phyloP scores from a whole-genome alignment of 1,140 invertebrate species.

The Drosophila parvula region DNA sequence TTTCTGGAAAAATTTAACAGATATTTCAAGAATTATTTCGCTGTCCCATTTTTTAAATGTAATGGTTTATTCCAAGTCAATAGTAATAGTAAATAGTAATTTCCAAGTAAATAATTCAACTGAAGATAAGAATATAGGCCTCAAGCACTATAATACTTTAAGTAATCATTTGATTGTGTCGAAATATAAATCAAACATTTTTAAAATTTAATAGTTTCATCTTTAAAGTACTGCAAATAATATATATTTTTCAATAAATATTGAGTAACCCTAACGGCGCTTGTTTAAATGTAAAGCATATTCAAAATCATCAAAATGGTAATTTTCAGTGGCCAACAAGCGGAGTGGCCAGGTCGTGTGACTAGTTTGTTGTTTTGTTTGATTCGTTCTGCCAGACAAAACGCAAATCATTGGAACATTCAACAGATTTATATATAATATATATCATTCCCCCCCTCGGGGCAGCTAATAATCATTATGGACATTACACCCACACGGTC shows the following conservation, averaged over 20 bases:
- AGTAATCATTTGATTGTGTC: no score
- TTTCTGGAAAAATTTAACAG: not conserved
- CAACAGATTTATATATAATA: not conserved
- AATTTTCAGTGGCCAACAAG: constrained; percentile 22
- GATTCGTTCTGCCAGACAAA: constrained; percentile 36
- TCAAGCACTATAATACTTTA: no score
- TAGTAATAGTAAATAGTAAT: no score
- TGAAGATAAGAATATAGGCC: not conserved
- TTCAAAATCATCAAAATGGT: constrained; percentile 42
- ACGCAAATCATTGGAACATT: constrained; percentile 28
- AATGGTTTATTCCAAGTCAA: no score
- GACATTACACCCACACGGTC: constrained; percentile 4
- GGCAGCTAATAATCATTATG: constrained; percentile 11
- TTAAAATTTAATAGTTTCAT: no score
- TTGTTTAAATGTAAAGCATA: constrained; percentile 47
- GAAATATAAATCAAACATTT: no score
- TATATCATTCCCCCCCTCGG: not conserved
- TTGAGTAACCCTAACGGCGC: constrained; percentile 20
- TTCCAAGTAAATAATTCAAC: not conserved
- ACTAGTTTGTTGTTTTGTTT: constrained; percentile 26
- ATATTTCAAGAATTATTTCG: not conserved
- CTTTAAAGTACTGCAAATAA: no score
- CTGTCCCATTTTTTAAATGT: not conserved
- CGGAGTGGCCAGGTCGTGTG: constrained; percentile 32
- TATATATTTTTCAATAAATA: constrained; percentile 5